phyloP scores from a whole-genome alignment of 1,140 invertebrate species.

The Pollicipes pollicipes region DNA sequence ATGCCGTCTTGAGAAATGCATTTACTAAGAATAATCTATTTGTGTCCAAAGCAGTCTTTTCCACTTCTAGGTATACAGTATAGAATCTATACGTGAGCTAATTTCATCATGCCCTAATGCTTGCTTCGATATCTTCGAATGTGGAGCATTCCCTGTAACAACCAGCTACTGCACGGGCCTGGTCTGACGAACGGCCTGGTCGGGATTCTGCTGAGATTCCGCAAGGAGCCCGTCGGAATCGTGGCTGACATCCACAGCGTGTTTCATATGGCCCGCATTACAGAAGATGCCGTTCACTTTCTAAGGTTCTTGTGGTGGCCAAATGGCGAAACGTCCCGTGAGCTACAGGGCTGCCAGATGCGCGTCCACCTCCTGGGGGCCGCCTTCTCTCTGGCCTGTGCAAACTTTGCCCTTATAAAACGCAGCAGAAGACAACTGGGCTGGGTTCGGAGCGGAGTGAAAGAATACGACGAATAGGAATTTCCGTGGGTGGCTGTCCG shows the following conservation, averaged over 20 bases:
- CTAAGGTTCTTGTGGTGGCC: slow-evolving; percentile 4
- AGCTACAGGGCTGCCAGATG: neutral
- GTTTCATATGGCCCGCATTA: slow-evolving; percentile 18
- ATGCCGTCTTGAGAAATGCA: too few relatives aligned
- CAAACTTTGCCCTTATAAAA: slow-evolving; percentile 1
- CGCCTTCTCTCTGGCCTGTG: neutral
- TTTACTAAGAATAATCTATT: too few relatives aligned
- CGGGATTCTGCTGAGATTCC: slow-evolving; percentile 21
- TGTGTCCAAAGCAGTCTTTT: too few relatives aligned
- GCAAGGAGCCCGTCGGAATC: slow-evolving; percentile 18
- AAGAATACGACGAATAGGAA: neutral
- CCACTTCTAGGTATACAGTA: too few relatives aligned
- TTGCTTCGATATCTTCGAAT: too few relatives aligned
- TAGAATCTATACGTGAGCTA: too few relatives aligned
- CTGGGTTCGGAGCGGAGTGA: neutral
- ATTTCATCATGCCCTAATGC: too few relatives aligned
- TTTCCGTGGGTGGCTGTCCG: neutral
- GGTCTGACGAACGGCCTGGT: slow-evolving; percentile 18
- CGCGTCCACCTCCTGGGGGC: slow-evolving; percentile 1
- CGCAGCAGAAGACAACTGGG: neutral
- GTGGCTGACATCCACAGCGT: slow-evolving; percentile 21
- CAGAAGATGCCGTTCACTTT: neutral
- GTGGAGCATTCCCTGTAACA: too few relatives aligned
- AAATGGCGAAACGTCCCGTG: neutral
- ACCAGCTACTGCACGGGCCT: slow-evolving; percentile 19